Evolutionary conservation across 2,888 invertebrate genomes (phyloP), one percentile per base, ranked within the genome.

Genomic region (Xanthorhoe spadicearia): DNA sequence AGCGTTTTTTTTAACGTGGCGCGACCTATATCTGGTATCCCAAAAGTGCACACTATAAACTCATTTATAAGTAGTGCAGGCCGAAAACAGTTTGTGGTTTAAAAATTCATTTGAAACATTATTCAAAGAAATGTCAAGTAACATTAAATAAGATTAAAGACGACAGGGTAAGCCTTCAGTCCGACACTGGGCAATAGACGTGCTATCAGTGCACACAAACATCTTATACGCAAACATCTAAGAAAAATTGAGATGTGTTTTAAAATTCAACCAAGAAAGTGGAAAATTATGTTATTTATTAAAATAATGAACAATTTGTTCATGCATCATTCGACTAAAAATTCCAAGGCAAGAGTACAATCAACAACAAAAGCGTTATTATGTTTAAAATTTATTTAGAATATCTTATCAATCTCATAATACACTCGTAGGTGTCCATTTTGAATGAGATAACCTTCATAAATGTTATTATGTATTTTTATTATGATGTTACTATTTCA

Each of bases 281-380:
- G n/a, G 19, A 13, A 52, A 52, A 52, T 48, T n/a, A 38, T n/a
- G 15, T 23, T 43, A 43, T 54, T 62, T 50, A 17, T n/a, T n/a
- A n/a, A 46, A 56, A 28, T 17, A 6, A n/a, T 49, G 46, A 49
- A 48, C 13, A 53, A 2, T 53, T 32, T 19, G 10, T 61, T 53
- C 51, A 61, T 46, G 62, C 59, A 52, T 63, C 66, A 59, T 66
- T 66, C 54, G 49, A 62, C 48, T 64, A 64, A 52, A 64, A 69
- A 72, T 66, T 62, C 65, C 66, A 70, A 63, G 71, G 71, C 72
- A 73, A 72, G 68, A 66, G 57, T 65, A 63, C 68, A 70, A 56
- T 59, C 70, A 69, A 61, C 75, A 68, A 70, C 67, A 73, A 69
- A 68, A 64, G 46, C 56, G 46, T 51, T 13, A 15, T 9, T 32